Evolutionary conservation across 2,113 vertebrate genomes (phyloP).

Genomic region (Typhlomys cinereus): DNA sequence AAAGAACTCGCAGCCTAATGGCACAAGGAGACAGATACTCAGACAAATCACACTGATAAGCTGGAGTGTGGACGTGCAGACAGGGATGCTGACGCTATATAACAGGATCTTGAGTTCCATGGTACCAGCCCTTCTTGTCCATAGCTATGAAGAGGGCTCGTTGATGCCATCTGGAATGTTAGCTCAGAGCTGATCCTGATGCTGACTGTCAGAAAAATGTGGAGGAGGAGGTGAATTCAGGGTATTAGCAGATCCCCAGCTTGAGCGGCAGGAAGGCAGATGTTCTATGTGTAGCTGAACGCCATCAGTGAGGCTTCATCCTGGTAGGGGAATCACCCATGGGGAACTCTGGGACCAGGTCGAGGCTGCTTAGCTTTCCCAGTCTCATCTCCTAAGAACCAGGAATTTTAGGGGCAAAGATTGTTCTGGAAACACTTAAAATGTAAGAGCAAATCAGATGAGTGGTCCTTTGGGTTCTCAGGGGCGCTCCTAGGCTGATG

Average conservation of each 20-base stretch:
- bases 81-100: neutral
- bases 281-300: neutral
- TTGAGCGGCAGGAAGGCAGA: neutral
- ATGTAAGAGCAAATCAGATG: neutral
- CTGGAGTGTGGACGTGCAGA: neutral
- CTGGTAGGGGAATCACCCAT: neutral
- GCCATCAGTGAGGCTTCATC: too few relatives aligned
- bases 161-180: neutral
- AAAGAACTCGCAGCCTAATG: neutral
- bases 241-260: neutral
- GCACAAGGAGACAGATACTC: neutral
- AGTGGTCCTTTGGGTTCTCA: neutral
- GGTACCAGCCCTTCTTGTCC: neutral
- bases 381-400: neutral
- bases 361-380: neutral
- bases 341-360: neutral
- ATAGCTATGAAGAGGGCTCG: too few relatives aligned
- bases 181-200: neutral
- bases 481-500: neutral
- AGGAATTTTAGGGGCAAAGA: neutral
- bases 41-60: neutral
- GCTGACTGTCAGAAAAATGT: neutral
- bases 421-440: neutral
- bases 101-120: neutral
- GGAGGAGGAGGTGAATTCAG: neutral